Evolutionary conservation across 2,113 vertebrate genomes (phyloP).

Genomic region (Otocyon megalotis): DNA sequence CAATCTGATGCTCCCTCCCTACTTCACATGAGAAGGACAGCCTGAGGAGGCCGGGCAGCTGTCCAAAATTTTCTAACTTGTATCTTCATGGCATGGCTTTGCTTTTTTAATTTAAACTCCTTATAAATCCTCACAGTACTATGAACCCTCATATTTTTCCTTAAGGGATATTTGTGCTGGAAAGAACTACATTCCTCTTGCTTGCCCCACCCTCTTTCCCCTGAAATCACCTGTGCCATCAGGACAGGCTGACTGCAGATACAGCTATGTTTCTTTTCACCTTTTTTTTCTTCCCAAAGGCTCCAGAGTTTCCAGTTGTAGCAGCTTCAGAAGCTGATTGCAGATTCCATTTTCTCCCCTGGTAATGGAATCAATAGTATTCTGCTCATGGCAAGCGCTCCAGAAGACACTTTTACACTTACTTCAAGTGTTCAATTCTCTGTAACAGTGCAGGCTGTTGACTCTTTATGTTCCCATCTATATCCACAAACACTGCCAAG

Average conservation of each 20-base stretch:
- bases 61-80: neutral
- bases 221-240: neutral
- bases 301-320: neutral
- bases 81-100: neutral
- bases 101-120: neutral
- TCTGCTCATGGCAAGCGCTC: neutral
- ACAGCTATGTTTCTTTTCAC: neutral
- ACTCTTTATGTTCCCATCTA: neutral
- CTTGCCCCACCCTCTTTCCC: neutral
- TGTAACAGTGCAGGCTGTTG: neutral
- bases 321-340: conserved; percentile 6
- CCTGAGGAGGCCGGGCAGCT: neutral
- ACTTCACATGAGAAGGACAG: neutral
- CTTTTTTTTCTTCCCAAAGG: neutral
- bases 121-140: neutral
- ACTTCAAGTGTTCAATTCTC: conserved; percentile 35
- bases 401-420: neutral
- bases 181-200: neutral
- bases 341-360: conserved; percentile 15
- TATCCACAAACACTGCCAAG: conserved; percentile 1
- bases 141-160: neutral
- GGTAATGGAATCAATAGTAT: neutral
- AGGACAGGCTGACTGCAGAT: neutral
- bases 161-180: neutral
- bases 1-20: neutral